Evolutionary conservation across 1,140 invertebrate genomes (phyloP), one percentile per base, ranked within the genome.

Genomic region (Archegozetes longisetosus): DNA sequence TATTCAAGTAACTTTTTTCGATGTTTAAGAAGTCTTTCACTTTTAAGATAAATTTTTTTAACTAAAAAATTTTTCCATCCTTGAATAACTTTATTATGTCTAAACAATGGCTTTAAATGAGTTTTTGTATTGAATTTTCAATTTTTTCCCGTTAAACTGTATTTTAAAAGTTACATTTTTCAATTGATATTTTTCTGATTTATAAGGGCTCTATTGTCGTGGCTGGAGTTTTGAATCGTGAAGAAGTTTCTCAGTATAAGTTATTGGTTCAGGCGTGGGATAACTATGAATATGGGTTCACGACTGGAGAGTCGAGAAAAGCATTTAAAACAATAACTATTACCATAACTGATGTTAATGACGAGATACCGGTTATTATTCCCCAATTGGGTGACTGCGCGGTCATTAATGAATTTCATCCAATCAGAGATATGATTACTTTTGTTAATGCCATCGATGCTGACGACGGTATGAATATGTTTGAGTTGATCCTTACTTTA

Each of bases 241-340:
- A 94, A 74, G 78, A 80, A 0, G 81, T 80, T 64, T 74, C 77
- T 51, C 78, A 74, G 4, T 93, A 89, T 70, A 80, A 83, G 61
- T 73, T 94, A 12, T 84, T 93, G 0, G 82, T 92, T 13, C 87
- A 94, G 72, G 89, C 88, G 1, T 91, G 87, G 85, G 90, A 94
- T 70, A 93, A 93, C 72, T 92, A 91, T 72, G 86, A 91, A 68
- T 91, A 86, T 71, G 88, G 88, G 2, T 89, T 87, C 69, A 77
- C 84, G n/a, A 82, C 82, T 56, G 87, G 86, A 3, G 88, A 93
- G 70, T 90, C 86, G 66, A 77, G 89, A 56, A 91, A 91, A 71
- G 84, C 87, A 17, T 92, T 92, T 68, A 90, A 90, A 73, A 88
- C 67, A 61, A 64, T 66, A 20, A 66, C 64, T 1, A 62, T 68